Evolutionary conservation across 1,140 invertebrate species (phyloP), one percentile per base, ranked within the genome.

Genomic region (Eubasilissa regina): DNA sequence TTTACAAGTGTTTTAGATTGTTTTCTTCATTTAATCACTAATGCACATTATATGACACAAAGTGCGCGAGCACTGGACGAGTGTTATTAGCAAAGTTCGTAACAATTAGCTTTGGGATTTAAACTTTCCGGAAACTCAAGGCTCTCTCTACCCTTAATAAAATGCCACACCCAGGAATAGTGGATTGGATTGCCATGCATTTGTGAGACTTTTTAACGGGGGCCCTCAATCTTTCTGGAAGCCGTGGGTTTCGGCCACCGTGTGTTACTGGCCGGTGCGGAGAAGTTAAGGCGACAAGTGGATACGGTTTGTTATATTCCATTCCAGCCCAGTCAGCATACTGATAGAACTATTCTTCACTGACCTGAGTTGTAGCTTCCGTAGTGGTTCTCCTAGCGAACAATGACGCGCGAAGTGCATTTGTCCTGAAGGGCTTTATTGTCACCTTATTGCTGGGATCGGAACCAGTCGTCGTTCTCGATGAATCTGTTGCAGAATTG

Each of bases 341-440:
- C 19, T 64, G 51, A 25, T 3, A 75, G 25, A 58, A 48, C 68
- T 81, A 81, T 74, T 87, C 86, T 47, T 80, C 84, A 64, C 80
- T 85, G 78, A 84, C 86, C 64, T 84, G 80, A 35, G 86, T 35
- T 4, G 84, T 51, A 17, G 77, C 15, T 4, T 60, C 84, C 48
- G 84, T 86, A 73, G 84, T 85, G 19, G 81, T 77, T 84, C 84
- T 84, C 83, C 86, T 84, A 9, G 87, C 86, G 9, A 87, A 80
- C 66, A 89, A 89, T 7, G 87, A 81, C 12, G 89, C 25, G 64
- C 88, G 83, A 13, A 86, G 70, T 17, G 85, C 43, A 64, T 78
- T 84, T 21, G 87, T 86, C 75, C 88, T 86, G 15, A 86, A 84
- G 8, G 87, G 85, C 80, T 86, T 89, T 66, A 87, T 83, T 35